Conservation (phyloP, 2,797 vertebrate genomes). For the Spondyliosoma cantharus region DNA sequence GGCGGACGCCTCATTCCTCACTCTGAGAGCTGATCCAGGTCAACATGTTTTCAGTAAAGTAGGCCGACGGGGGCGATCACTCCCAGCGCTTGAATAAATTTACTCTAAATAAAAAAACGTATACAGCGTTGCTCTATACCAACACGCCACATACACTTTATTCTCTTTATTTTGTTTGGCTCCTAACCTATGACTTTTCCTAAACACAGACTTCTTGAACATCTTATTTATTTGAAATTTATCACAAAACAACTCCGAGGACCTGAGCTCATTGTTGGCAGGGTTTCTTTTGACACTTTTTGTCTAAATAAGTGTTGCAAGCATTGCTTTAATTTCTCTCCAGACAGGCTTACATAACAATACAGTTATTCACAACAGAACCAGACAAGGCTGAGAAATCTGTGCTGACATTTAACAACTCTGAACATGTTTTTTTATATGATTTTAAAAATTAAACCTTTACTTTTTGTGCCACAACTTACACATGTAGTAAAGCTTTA, state of each 20-base stretch:
- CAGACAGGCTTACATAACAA: conserved; percentile 6
- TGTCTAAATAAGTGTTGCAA: background rate
- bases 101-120: conserved; percentile 38
- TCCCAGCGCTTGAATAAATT: conserved; percentile 50
- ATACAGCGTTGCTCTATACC: conserved; percentile 16
- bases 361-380: background rate
- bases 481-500: background rate
- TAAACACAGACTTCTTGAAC: background rate
- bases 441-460: background rate
- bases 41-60: conserved; percentile 79
- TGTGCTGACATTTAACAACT: conserved; percentile 3
- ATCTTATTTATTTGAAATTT: conserved; percentile 13
- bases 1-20: conserved; percentile 70
- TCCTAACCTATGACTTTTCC: background rate
- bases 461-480: background rate
- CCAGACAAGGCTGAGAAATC: background rate
- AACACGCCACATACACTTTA: conserved; percentile 1
- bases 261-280: background rate
- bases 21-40: conserved; percentile 75
- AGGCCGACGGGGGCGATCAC: conserved; percentile 40
- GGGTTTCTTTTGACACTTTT: background rate
- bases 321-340: conserved; percentile 7
- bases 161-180: conserved; percentile 6
- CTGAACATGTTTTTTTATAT: background rate
- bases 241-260: background rate